phyloP scores from a whole-genome alignment of 2,888 invertebrate species.

The Lasioglossum marginatum region DNA sequence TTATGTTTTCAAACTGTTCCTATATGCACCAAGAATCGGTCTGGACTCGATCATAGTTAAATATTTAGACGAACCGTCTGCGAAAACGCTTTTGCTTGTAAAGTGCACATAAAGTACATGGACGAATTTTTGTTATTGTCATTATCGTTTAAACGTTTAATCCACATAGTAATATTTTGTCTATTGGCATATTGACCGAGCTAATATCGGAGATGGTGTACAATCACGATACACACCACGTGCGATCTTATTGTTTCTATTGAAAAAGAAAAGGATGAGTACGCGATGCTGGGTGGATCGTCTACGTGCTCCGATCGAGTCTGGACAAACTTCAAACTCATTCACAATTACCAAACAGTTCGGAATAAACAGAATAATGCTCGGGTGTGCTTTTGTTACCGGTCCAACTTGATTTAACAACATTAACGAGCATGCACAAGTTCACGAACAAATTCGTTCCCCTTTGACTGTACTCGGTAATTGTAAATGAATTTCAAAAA shows the following conservation, averaged over 20 bases:
- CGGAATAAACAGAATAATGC: not conserved
- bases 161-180: not conserved
- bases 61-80: not conserved
- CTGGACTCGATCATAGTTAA: constrained; percentile 1
- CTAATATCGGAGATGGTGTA: not conserved
- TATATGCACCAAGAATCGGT: not conserved
- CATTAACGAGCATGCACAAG: not conserved
- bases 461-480: not conserved
- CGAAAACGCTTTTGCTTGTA: not conserved
- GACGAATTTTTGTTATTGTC: not conserved
- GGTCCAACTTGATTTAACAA: not conserved
- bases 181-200: not conserved
- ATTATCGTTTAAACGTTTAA: not conserved
- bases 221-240: not conserved
- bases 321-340: not conserved
- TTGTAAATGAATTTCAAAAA: constrained; percentile 7
- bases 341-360: constrained; percentile 10
- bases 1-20: constrained; percentile 23
- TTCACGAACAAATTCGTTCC: not conserved
- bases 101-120: not conserved
- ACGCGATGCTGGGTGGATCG: not conserved
- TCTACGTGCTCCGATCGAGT: not conserved
- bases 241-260: not conserved
- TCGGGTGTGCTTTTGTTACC: not conserved
- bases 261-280: not conserved